phyloP scores from a whole-genome alignment of 2,888 invertebrate genomes.

The Stramonita haemastoma region DNA sequence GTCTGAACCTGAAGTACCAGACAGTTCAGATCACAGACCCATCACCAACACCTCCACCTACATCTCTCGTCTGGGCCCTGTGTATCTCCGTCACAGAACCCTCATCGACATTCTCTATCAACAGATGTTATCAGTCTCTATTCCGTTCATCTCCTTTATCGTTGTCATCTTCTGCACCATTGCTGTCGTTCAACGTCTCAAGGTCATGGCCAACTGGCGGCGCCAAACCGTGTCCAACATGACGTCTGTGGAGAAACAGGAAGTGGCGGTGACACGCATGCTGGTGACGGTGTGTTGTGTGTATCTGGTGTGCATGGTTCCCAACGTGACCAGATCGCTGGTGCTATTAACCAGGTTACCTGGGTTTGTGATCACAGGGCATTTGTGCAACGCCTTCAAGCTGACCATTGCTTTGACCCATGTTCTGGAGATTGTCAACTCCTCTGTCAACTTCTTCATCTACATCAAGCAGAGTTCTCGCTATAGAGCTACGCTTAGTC shows the following conservation, averaged over 20 bases:
- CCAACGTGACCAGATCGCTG: not conserved
- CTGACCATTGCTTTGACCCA: not conserved
- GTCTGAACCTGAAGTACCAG: not conserved
- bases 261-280: not conserved
- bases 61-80: slow-evolving; percentile 7
- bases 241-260: not conserved
- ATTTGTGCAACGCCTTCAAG: too few relatives aligned
- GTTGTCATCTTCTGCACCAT: not conserved
- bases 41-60: not conserved
- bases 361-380: too few relatives aligned
- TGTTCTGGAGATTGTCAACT: too few relatives aligned
- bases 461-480: too few relatives aligned
- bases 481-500: too few relatives aligned
- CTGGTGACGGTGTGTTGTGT: not conserved
- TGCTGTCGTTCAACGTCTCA: not conserved
- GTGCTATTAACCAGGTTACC: too few relatives aligned
- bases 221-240: not conserved
- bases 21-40: not conserved
- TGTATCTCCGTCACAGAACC: slow-evolving; percentile 11
- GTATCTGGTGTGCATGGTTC: not conserved
- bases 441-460: too few relatives aligned
- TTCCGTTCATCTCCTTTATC: not conserved
- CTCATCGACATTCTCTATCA: slow-evolving; percentile 1
- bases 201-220: not conserved
- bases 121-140: not conserved